Evolutionary conservation across 2,888 invertebrate genomes (phyloP).

Genomic region (Toxonevra muliebris): DNA sequence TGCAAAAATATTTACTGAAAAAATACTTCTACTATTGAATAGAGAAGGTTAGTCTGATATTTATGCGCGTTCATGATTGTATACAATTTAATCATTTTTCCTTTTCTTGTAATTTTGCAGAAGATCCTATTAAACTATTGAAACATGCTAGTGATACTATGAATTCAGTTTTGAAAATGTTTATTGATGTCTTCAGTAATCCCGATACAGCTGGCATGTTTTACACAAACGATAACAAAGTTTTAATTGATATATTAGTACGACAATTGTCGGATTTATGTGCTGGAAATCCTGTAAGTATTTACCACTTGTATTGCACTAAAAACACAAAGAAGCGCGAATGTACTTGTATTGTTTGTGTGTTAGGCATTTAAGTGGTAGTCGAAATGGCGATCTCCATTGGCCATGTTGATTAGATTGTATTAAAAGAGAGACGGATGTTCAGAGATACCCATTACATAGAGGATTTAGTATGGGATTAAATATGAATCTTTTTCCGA

Average conservation of each 20-base stretch:
- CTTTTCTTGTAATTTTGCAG: slow-evolving; percentile 66
- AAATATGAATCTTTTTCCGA: too few relatives aligned
- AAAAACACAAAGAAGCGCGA: too few relatives aligned
- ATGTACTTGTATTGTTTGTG: too few relatives aligned
- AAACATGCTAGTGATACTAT: slow-evolving; percentile 79
- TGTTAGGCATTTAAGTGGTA: too few relatives aligned
- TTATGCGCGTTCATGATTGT: background rate
- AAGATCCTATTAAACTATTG: slow-evolving; percentile 87
- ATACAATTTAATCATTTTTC: background rate
- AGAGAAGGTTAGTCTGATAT: slow-evolving; percentile 78
- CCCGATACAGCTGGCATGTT: slow-evolving; percentile 84
- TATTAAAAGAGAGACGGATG: too few relatives aligned
- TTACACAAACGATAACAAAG: slow-evolving; percentile 95
- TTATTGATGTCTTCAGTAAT: slow-evolving; percentile 84
- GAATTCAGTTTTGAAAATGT: slow-evolving; percentile 88
- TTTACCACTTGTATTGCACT: background rate
- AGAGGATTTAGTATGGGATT: too few relatives aligned
- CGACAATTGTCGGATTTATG: slow-evolving; percentile 90
- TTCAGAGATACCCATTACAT: too few relatives aligned
- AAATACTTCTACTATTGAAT: slow-evolving; percentile 85
- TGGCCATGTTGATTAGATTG: too few relatives aligned
- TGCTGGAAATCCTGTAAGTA: slow-evolving; percentile 80
- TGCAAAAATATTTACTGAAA: slow-evolving; percentile 91
- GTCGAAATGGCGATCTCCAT: too few relatives aligned
- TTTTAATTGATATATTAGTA: slow-evolving; percentile 91